Base-by-base conservation (phyloP, 1,140 invertebrate genomes). In the Atta colombica region DNA sequence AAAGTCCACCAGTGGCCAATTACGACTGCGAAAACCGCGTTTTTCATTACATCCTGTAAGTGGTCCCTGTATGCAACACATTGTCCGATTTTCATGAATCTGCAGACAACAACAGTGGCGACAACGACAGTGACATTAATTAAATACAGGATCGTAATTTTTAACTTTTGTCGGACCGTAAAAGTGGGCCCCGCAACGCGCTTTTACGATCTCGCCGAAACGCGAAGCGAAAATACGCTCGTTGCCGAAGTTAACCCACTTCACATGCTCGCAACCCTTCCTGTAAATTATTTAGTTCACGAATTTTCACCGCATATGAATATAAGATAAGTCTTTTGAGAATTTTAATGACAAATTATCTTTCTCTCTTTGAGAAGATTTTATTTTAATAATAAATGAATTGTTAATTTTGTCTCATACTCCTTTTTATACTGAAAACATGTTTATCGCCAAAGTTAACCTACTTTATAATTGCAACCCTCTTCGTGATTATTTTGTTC, bases 121-220 rank as follows among this genome's bases (percentile, higher is more conserved):
- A 61, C 75, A 25, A 28, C 25, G 28, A 65, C 65, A 53, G 80
- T 87, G 82, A 90, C 87, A 92, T 92, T 92, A 91, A 92, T 91
- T 88, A 86, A 92, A 92, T 87, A 53, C 91, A 87, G 63, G 78
- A 90, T 91, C 91, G 87, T 92, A 92, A 92, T 86, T 92, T 89
- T 91, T 81, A 75, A 68, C 81, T 91, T 85, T 80, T 78, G 58
- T 7, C 39, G 14, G 91, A 72, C 86, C 88, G 85, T 90, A 91
- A 92, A 92, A 88, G 69, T 84, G 45, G 21, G 45, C 74, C 53
- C 4, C 16, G 53, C 71, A 68, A 28, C 45, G 84, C 25, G 77
- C 84, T 77, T 92, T 91, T 90, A 89, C 88, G 88, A 85, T 87
- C 74, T 90, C 69, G 65, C 28, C 25, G 18, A 53, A 31, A 60